A percentile compares a stretch with the other conserved stretches of the same genome.
These are phyloP conservation scores for Spondyliosoma cantharus DNA, from an alignment of 2,797 vertebrate species.

Conservation along the genomic window DNA sequence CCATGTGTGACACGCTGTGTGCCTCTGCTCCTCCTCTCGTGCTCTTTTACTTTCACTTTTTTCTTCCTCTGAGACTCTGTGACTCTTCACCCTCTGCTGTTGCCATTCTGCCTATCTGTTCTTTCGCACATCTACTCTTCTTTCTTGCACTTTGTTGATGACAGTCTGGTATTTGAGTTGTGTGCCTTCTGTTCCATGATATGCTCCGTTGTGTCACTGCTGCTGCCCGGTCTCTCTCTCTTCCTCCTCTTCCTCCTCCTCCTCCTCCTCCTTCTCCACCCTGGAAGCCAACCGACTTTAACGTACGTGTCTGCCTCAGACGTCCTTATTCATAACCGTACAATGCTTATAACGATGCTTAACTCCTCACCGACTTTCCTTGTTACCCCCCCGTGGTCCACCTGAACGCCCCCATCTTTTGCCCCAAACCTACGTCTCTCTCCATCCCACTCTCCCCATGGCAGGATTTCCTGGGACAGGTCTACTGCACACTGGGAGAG, in stretches of 20 bases:
- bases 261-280: conserved; percentile 75
- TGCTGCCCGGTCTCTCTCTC: conserved; percentile 83
- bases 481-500: conserved; percentile 94
- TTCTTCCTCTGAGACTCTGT: conserved; percentile 39
- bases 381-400: conserved; percentile 65
- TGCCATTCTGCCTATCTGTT: conserved; percentile 60
- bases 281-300: conserved; percentile 87
- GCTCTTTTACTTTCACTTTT: conserved; percentile 39
- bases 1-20: conserved; percentile 14
- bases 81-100: conserved; percentile 45
- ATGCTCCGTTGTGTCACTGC: conserved; percentile 87
- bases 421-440: conserved; percentile 47
- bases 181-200: conserved; percentile 86
- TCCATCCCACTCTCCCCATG: conserved; percentile 60
- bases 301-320: conserved; percentile 87
- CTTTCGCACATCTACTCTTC: conserved; percentile 60
- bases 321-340: conserved; percentile 76
- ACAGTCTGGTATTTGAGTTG: conserved; percentile 80
- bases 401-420: conserved; percentile 57
- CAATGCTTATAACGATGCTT: conserved; percentile 63
- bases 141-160: conserved; percentile 78
- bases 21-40: conserved; percentile 36
- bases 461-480: conserved; percentile 96
- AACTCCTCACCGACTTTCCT: conserved; percentile 73
- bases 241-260: conserved; percentile 36